phyloP scores from a whole-genome alignment of 2,797 vertebrate genomes.

The Eremophila alpestris region DNA sequence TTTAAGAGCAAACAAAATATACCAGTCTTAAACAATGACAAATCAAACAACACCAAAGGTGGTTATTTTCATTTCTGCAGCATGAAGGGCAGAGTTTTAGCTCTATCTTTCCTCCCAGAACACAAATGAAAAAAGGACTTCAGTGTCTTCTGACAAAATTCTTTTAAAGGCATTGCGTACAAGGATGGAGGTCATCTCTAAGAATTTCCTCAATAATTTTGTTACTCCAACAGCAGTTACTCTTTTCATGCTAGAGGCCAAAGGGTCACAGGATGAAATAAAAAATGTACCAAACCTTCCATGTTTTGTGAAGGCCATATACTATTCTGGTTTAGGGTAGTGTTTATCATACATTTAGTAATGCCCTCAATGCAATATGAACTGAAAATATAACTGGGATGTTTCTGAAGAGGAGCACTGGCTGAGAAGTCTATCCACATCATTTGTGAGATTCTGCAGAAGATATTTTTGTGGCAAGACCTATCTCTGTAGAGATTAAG shows the following conservation, averaged over 20 bases:
- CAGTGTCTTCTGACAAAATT: background rate
- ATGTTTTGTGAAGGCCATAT: background rate
- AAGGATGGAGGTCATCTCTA: background rate
- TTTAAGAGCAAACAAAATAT: background rate
- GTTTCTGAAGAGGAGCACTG: background rate
- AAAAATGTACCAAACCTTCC: background rate
- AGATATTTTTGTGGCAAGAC: background rate
- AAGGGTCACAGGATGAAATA: background rate
- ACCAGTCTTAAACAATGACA: background rate
- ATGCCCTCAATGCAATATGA: background rate
- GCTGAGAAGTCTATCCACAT: background rate
- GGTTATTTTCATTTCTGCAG: background rate
- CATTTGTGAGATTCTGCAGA: background rate
- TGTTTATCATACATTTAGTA: background rate
- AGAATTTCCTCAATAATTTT: background rate
- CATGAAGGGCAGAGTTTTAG: background rate
- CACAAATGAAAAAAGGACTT: background rate
- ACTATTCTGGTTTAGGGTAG: background rate
- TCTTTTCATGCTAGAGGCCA: background rate
- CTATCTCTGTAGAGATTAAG: background rate
- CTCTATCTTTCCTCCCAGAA: background rate
- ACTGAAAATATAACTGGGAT: background rate
- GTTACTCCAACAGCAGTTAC: background rate
- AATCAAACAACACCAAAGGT: background rate
- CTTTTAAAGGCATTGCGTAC: background rate